These are phyloP conservation scores for Bembecia ichneumoniformis DNA, from an alignment of 2,888 invertebrate species.

Conservation along the genomic window DNA sequence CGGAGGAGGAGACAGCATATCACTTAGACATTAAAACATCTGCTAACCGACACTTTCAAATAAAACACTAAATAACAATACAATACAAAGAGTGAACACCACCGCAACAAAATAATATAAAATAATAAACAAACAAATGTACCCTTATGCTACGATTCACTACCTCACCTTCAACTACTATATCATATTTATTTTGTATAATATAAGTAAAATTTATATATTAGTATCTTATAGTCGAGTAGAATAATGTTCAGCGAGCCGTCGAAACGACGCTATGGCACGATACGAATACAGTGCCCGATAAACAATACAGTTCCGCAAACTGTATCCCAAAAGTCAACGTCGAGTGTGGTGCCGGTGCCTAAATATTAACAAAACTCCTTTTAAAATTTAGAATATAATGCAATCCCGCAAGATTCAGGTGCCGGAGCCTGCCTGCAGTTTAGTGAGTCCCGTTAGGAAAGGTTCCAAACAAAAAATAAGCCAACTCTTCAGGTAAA, in stretches of 20 bases:
- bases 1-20: not conserved
- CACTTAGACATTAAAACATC: not conserved
- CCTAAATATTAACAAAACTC: too few species aligned
- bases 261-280: not conserved
- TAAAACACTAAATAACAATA: conserved; percentile 71
- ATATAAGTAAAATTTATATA: conserved; percentile 12
- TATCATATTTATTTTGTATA: conserved; percentile 1
- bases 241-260: conserved; percentile 16
- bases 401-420: too few species aligned
- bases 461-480: too few species aligned
- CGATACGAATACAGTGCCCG: too few species aligned
- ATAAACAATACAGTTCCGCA: too few species aligned
- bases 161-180: conserved; percentile 1
- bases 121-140: conserved; percentile 32
- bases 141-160: not conserved
- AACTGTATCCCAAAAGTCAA: too few species aligned
- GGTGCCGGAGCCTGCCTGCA: too few species aligned
- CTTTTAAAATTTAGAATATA: too few species aligned
- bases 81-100: conserved; percentile 52
- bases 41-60: conserved; percentile 15
- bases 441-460: too few species aligned
- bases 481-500: too few species aligned
- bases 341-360: too few species aligned
- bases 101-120: conserved; percentile 48
- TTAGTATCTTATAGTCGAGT: conserved; percentile 44